Percentiles rank a stretch among this genome's conserved stretches.
phyloP scores from a whole-genome alignment of 2,797 vertebrate genomes.

The Schizopygopsis malacanthus region DNA sequence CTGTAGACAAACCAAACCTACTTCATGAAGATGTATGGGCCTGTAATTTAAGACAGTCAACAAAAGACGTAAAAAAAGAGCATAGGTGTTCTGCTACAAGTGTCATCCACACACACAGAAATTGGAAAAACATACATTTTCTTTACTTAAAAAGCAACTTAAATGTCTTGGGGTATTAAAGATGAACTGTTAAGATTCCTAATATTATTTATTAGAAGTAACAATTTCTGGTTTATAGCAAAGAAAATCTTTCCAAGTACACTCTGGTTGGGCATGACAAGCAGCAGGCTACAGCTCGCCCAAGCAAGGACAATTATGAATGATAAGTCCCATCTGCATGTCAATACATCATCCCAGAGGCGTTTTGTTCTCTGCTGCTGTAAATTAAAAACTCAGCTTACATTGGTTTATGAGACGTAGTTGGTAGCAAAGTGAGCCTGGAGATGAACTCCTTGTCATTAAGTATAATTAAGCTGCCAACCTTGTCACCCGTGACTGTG shows the following conservation, averaged over 20 bases:
- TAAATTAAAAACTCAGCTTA: conserved; percentile 51
- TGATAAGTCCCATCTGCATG: conserved; percentile 44
- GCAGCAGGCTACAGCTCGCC: conserved; percentile 14
- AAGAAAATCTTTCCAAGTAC: no score
- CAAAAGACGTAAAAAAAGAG: neutral
- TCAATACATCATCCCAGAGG: conserved; percentile 13
- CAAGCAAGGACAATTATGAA: conserved; percentile 45
- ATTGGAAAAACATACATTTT: neutral
- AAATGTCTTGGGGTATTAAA: neutral
- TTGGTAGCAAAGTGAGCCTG: conserved; percentile 35
- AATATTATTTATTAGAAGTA: neutral
- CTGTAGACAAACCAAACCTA: conserved; percentile 9
- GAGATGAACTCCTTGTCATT: conserved; percentile 56
- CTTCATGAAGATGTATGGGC: no score
- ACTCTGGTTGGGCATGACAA: no score
- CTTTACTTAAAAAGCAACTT: neutral
- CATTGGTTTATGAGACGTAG: conserved; percentile 52
- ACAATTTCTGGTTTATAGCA: neutral
- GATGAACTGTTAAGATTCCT: neutral
- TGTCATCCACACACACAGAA: neutral
- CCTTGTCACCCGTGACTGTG: conserved; percentile 40
- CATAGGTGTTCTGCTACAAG: neutral
- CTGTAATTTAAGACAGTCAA: conserved; percentile 22
- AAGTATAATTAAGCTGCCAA: conserved; percentile 62
- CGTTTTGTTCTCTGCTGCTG: conserved; percentile 41